A percentile compares a stretch with the other conserved stretches of the same genome.
Evolutionary conservation across 2,888 invertebrate species (phyloP).

Genomic region (Agrenia bidenticulata): DNA sequence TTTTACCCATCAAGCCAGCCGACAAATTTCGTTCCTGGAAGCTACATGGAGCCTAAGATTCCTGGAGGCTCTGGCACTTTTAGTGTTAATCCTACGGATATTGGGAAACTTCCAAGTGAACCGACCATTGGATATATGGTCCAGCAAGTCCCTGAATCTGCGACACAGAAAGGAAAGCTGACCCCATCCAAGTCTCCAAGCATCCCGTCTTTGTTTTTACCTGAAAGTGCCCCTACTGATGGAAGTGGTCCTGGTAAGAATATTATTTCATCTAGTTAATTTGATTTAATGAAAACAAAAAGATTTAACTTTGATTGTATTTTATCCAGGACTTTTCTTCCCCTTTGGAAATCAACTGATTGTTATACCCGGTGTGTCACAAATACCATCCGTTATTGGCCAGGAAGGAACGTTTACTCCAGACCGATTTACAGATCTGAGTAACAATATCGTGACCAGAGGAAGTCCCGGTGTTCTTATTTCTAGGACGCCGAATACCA

Average conservation of each 20-base stretch:
- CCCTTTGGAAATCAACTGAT: not conserved
- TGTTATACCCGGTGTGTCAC: not conserved
- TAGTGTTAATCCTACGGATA: not conserved
- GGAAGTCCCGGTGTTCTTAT: conserved; percentile 1
- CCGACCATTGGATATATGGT: not conserved
- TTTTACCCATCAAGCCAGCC: not conserved
- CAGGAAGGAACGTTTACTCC: not conserved
- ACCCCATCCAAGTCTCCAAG: not conserved
- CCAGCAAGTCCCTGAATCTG: not conserved
- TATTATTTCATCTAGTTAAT: no score
- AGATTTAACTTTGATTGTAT: no score
- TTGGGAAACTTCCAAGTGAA: not conserved
- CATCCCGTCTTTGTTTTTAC: not conserved
- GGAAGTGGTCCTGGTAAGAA: not conserved
- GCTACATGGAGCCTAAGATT: not conserved
- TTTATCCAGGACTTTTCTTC: not conserved
- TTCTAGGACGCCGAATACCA: not conserved
- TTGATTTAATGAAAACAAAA: no score
- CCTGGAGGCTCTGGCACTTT: not conserved
- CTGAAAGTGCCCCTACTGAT: not conserved
- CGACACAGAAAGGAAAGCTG: not conserved
- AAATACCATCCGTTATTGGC: not conserved
- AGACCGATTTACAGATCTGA: not conserved
- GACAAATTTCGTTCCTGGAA: not conserved
- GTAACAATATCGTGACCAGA: not conserved